phyloP scores from a whole-genome alignment of 2,888 invertebrate species.

The Pollenia labialis region DNA sequence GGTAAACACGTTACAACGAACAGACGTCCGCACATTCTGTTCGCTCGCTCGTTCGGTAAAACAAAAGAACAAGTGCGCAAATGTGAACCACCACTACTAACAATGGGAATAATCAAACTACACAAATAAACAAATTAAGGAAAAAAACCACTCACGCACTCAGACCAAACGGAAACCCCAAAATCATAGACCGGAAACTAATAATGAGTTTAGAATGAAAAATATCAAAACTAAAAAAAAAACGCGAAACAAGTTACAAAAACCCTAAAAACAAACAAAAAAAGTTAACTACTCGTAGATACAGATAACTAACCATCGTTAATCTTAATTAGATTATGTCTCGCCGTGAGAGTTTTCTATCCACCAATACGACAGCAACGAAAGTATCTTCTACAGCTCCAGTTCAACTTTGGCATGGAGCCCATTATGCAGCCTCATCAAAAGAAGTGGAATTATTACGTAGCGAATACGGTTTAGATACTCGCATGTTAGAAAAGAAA shows the following conservation, averaged over 20 bases:
- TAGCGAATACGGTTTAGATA: conserved; percentile 79
- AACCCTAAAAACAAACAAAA: conserved; percentile 22
- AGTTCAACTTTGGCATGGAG: conserved; percentile 81
- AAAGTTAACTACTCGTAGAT: conserved; percentile 13
- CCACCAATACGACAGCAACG: conserved; percentile 40
- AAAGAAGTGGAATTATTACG: conserved; percentile 79
- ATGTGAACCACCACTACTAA: not conserved
- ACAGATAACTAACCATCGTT: conserved; percentile 33
- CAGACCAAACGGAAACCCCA: conserved; percentile 62
- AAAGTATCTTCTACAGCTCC: conserved; percentile 69
- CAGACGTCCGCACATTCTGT: conserved; percentile 75
- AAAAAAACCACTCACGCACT: not conserved
- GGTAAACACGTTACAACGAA: conserved; percentile 79
- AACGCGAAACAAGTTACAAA: not conserved
- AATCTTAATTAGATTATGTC: conserved; percentile 69
- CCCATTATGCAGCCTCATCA: conserved; percentile 80
- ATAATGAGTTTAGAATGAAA: conserved; percentile 72
- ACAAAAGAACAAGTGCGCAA: conserved; percentile 58
- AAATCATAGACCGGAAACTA: conserved; percentile 69
- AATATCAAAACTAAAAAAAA: conserved; percentile 45
- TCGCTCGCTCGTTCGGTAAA: conserved; percentile 56
- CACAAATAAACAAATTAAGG: conserved; percentile 22
- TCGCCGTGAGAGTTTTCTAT: conserved; percentile 69
- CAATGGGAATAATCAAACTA: conserved; percentile 15
- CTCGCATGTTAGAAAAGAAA: conserved; percentile 80